These are phyloP conservation scores for Ictidomys tridecemlineatus DNA, from an alignment of 2,113 vertebrate genomes.

Conservation along the genomic window DNA sequence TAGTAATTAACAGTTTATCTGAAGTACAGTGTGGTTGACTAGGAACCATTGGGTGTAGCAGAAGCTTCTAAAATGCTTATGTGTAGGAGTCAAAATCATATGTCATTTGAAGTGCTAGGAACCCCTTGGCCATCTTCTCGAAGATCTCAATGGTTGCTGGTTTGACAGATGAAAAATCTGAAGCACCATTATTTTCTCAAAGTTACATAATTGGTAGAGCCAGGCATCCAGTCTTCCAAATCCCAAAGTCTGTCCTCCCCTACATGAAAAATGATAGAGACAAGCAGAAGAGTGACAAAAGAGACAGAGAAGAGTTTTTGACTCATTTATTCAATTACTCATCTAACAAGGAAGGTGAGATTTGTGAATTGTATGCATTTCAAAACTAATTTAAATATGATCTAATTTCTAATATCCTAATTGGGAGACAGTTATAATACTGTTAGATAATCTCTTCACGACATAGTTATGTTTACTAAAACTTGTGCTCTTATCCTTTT, in stretches of 20 bases:
- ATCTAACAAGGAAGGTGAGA: background rate
- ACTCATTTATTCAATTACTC: background rate
- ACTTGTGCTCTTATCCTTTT: background rate
- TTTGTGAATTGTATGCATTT: background rate
- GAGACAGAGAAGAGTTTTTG: background rate
- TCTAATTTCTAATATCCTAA: background rate
- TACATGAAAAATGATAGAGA: background rate
- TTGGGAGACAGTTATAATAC: background rate
- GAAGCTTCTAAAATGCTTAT: background rate
- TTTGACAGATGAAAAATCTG: background rate
- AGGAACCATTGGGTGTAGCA: background rate
- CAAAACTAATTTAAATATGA: conserved; percentile 22
- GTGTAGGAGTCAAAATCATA: background rate
- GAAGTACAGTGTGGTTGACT: background rate
- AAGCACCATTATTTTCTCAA: background rate
- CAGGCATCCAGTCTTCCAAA: background rate
- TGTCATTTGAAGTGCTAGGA: background rate
- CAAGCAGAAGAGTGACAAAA: background rate
- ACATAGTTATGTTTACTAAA: background rate
- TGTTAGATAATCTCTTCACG: background rate
- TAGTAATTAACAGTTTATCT: background rate
- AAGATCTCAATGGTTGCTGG: background rate
- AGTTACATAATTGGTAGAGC: background rate
- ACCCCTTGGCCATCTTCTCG: background rate
- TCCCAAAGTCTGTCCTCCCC: background rate